These are phyloP conservation scores for Dugesia japonica DNA, from an alignment of 2,888 invertebrate species.

Conservation along the genomic window DNA sequence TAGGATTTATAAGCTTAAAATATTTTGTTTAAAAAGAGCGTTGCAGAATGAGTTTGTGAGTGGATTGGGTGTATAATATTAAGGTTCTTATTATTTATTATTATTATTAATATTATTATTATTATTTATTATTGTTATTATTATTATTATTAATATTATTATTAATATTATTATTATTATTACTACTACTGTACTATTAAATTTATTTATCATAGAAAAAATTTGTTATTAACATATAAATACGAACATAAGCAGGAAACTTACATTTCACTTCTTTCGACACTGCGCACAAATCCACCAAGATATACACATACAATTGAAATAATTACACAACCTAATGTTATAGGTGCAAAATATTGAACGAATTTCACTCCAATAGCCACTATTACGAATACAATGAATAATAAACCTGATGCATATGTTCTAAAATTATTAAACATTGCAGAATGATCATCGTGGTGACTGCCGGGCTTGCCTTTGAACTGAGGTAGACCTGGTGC, in stretches of 20 bases:
- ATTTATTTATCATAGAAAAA: too few relatives aligned
- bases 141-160: too few relatives aligned
- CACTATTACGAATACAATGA: slow-evolving; percentile 75
- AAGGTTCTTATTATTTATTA: too few relatives aligned
- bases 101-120: too few relatives aligned
- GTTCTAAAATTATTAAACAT: slow-evolving; percentile 84
- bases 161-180: too few relatives aligned
- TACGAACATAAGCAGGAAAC: slow-evolving; percentile 36
- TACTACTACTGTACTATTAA: too few relatives aligned
- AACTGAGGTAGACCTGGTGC: slow-evolving; percentile 28
- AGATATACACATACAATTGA: slow-evolving; percentile 86
- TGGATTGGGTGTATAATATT: too few relatives aligned
- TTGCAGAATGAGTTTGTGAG: too few relatives aligned
- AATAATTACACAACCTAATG: slow-evolving; percentile 80
- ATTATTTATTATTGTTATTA: too few relatives aligned
- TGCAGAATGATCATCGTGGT: neutral
- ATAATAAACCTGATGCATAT: slow-evolving; percentile 73
- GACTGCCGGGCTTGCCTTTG: slow-evolving; percentile 23
- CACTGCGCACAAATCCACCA: slow-evolving; percentile 60
- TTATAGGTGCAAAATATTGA: slow-evolving; percentile 90
- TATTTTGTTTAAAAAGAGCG: too few relatives aligned
- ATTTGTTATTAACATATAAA: too few relatives aligned
- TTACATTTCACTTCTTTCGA: slow-evolving; percentile 36
- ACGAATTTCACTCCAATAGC: slow-evolving; percentile 94
- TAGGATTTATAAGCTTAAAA: too few relatives aligned